Evolutionary conservation across 2,113 vertebrate species (phyloP).

Genomic region (Morphnarchus princeps): DNA sequence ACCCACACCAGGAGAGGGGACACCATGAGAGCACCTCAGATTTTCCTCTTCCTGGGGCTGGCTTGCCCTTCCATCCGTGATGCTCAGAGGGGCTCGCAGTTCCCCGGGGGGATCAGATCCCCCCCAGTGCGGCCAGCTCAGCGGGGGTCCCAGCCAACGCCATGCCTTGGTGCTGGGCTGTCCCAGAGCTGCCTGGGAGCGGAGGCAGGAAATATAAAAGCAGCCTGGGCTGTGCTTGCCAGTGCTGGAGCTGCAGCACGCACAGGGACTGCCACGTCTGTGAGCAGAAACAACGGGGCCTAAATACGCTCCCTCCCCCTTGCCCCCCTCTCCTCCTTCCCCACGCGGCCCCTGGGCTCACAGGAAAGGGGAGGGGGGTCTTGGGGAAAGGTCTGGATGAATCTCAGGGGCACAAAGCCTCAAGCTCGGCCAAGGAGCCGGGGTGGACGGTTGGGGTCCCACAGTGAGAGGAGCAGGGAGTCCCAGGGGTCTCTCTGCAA

Average conservation of each 20-base stretch:
- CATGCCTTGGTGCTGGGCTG: background rate
- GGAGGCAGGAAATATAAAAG: slow-evolving; percentile 50
- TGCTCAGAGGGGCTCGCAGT: background rate
- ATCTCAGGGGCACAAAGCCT: background rate
- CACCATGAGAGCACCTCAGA: background rate
- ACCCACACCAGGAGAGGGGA: background rate
- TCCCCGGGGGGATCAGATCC: background rate
- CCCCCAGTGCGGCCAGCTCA: background rate
- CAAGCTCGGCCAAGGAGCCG: fast-evolving
- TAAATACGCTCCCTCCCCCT: background rate
- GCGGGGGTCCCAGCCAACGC: fast-evolving
- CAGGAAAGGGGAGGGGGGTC: background rate
- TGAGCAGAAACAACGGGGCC: background rate
- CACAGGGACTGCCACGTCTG: slow-evolving; percentile 15
- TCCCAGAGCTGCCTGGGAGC: background rate
- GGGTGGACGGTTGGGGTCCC: background rate
- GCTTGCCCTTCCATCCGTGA: background rate
- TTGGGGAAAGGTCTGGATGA: background rate
- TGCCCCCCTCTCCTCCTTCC: background rate
- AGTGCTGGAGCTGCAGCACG: background rate
- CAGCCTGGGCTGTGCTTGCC: slow-evolving; percentile 23
- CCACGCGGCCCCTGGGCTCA: fast-evolving
- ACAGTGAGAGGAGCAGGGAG: background rate
- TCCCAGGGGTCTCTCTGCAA: background rate
- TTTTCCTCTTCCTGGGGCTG: background rate